phyloP scores from a whole-genome alignment of 2,888 invertebrate genomes.

The Saturnia pavonia region DNA sequence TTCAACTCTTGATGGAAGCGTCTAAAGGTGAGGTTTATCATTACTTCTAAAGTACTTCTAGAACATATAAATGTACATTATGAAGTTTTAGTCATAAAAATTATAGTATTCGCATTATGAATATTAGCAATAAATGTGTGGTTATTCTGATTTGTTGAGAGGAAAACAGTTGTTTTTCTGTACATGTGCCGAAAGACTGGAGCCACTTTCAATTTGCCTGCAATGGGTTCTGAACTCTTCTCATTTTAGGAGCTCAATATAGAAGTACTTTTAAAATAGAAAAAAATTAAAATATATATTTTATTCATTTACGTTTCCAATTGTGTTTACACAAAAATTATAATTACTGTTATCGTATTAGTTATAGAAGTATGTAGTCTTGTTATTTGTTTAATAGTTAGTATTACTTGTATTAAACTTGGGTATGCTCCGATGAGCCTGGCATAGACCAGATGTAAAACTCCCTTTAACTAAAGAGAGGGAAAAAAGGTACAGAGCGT shows the following conservation, averaged over 20 bases:
- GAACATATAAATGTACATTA: too few species aligned
- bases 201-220: background rate
- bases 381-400: too few species aligned
- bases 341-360: too few species aligned
- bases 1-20: slow-evolving; percentile 72
- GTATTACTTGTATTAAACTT: too few species aligned
- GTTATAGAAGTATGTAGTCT: too few species aligned
- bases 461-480: too few species aligned
- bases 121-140: background rate
- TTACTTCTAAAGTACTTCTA: background rate
- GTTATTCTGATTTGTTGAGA: background rate
- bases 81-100: background rate
- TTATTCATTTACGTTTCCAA: background rate
- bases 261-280: background rate
- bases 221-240: background rate
- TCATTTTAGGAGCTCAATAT: too few species aligned
- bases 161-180: background rate
- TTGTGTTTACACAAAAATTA: background rate
- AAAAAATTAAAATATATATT: background rate
- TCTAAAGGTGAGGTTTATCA: slow-evolving; percentile 43
- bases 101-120: background rate
- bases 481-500: too few species aligned
- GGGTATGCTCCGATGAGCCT: too few species aligned
- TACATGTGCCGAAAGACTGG: background rate
- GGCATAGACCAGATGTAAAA: too few species aligned